Evolutionary conservation across 64 coral and sea anemone genomes (phyloP), one percentile per base, ranked within the genome.

Genomic region (Anthopleura sola): DNA sequence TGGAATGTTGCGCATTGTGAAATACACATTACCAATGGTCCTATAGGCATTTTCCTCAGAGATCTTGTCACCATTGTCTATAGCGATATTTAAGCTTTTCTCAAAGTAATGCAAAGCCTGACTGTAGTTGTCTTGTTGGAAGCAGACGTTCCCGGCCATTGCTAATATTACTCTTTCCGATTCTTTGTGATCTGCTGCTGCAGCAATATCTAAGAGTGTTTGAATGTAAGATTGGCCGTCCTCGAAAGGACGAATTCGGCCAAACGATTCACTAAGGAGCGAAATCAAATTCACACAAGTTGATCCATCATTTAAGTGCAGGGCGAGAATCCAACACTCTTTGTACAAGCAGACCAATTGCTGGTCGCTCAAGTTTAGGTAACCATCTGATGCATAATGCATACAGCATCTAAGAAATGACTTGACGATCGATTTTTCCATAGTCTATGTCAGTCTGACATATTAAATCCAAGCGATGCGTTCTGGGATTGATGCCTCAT

Each of bases 21-120:
- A 36, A 57, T 57, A 84, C 49, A 36, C 82, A 13, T 84, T 57
- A 37, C 82, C 82, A 33, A 84, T 28, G 1, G 55, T 84, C 54
- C 51, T 53, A 37, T 84, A 60, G 8, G 82, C 23, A 36, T 53
- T 16, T 33, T 20, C 54, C 55, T 84, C 49, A 16, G 23, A 54
- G n/a, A 18, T 15, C 28, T 60, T 74, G 84, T 86, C 62, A 15
- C 64, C 84, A 18, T 23, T 49, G 39, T 74, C 62, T 71, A 38
- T 47, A 24, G 34, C 68, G 12, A 86, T 69, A 6, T 13, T 71
- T 24, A 71, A 60, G 26, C 57, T 47, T 21, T 56, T 49, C 29
- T 75, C 60, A 24, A 47, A 40, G 7, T 86, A 54, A 0, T 76
- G 9, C 18, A 29, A 3, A 20, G 85, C 68, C 85, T 8, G 17